Conservation (phyloP, 2,888 invertebrate genomes). For the Caenorhabditis imperialis region DNA sequence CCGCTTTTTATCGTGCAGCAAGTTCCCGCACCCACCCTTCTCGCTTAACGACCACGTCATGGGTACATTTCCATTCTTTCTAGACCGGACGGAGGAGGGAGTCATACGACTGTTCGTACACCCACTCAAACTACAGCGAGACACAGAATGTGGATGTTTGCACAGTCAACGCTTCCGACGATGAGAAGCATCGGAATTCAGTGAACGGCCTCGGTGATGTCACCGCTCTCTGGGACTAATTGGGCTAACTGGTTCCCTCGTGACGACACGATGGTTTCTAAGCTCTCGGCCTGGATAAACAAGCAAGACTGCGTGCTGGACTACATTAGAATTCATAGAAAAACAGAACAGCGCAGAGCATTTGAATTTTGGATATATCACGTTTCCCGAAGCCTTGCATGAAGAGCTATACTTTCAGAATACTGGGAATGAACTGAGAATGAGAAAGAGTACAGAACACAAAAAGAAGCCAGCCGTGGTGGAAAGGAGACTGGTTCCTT, state of each 20-base stretch:
- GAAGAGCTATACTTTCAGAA: not conserved
- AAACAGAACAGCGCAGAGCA: no score
- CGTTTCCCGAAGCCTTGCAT: no score
- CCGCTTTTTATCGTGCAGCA: conserved; percentile 13
- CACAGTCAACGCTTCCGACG: conserved; percentile 32
- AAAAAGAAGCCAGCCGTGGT: conserved; percentile 26
- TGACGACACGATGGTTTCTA: conserved; percentile 53
- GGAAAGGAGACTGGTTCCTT: conserved; percentile 15
- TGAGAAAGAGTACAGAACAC: conserved; percentile 6
- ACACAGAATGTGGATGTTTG: conserved; percentile 30
- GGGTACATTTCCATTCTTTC: conserved; percentile 38
- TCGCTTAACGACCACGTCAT: conserved; percentile 40
- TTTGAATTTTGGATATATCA: no score
- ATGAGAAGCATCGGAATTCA: conserved; percentile 36
- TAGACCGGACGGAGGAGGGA: conserved; percentile 37
- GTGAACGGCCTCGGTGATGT: conserved; percentile 48
- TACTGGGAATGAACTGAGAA: not conserved
- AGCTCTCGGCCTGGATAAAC: conserved; percentile 39
- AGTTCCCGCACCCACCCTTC: conserved; percentile 38
- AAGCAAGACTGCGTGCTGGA: no score
- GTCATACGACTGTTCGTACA: conserved; percentile 46
- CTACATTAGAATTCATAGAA: no score
- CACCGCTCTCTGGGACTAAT: conserved; percentile 49
- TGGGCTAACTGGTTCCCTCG: conserved; percentile 43
- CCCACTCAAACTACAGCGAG: conserved; percentile 13